These are phyloP conservation scores for Pseudonaja textilis DNA, from an alignment of 2,113 vertebrate genomes.

Conservation along the genomic window DNA sequence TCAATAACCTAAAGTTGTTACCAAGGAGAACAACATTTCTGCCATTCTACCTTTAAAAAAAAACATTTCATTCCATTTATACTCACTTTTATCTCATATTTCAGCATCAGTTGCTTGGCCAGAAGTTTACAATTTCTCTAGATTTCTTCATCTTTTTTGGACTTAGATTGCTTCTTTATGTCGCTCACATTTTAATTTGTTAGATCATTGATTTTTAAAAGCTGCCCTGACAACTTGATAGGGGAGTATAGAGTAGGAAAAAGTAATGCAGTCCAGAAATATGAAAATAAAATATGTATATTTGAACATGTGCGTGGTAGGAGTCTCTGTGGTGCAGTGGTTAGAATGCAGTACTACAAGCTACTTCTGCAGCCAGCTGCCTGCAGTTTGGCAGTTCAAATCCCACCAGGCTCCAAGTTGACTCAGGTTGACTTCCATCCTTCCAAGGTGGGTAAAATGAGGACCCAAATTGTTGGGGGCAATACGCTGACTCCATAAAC, in stretches of 20 bases:
- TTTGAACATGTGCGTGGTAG: not conserved
- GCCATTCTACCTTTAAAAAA: not conserved
- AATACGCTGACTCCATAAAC: too few relatives aligned
- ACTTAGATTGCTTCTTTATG: not conserved
- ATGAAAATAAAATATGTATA: not conserved
- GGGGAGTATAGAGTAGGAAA: not conserved
- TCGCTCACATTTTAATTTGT: not conserved
- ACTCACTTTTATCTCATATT: not conserved
- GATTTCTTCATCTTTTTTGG: not conserved
- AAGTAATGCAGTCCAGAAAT: not conserved
- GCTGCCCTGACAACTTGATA: not conserved
- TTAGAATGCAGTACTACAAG: too few relatives aligned
- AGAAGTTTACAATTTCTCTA: not conserved
- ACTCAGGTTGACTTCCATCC: too few relatives aligned
- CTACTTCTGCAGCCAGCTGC: too few relatives aligned
- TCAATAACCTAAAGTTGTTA: not conserved
- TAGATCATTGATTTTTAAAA: not conserved
- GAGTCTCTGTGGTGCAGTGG: too few relatives aligned
- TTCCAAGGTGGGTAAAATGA: too few relatives aligned
- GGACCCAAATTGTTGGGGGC: too few relatives aligned
- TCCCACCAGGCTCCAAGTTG: too few relatives aligned
- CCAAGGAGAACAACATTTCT: not conserved
- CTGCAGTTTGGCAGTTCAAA: too few relatives aligned
- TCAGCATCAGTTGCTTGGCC: not conserved
- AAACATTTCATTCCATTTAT: not conserved